Base-by-base conservation (phyloP, 2,113 vertebrate genomes). In the Xiphophorus maculatus region DNA sequence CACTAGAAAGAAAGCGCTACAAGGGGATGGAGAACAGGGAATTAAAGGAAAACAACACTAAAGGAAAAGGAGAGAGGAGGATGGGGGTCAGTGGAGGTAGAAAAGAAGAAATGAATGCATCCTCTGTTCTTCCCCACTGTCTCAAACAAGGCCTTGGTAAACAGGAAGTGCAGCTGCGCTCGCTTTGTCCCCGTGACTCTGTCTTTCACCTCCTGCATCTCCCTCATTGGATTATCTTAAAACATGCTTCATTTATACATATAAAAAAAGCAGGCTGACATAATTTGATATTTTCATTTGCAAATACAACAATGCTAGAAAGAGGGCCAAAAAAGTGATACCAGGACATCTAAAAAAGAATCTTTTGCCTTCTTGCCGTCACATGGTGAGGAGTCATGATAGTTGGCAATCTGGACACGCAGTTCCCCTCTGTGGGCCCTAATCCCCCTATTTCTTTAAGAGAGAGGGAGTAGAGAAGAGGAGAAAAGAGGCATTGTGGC, bases 401-500 rank as follows among this genome's bases (percentile, higher is more conserved):
- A 95, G 95, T 98, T 98, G 96, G 95, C 95, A 97, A 96, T 96
- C 97, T 95, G 95, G 95, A 96, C 96, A 97, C 94, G 96, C 94
- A 96, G 96, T 94, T 95, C 95, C 96, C 94, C 95, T 95, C 95
- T 95, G 96, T 95, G 95, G 89, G 88, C 84, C 96, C 95, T 98
- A 98, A 98, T 98, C 96, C 96, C 95, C 95, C 84, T 91, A 87
- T 93, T 92, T 96, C 96, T 96, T 96, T 96, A 95, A 96, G 95
- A 95, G 94, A 92, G 92, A 92, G 90, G 83, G 89, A 91, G 87
- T 33, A 87, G 84, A 95, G 82, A 66, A 58, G 92, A 95, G 95
- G 95, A 98, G 96, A 99, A 98, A 97, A 89, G 96, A 94, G 93
- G 94, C 91, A 98, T 98, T 99, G 97, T 98, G 95, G 94, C 94